These are phyloP conservation scores for Salticus scenicus DNA, from an alignment of 2,888 invertebrate species.

Conservation along the genomic window DNA sequence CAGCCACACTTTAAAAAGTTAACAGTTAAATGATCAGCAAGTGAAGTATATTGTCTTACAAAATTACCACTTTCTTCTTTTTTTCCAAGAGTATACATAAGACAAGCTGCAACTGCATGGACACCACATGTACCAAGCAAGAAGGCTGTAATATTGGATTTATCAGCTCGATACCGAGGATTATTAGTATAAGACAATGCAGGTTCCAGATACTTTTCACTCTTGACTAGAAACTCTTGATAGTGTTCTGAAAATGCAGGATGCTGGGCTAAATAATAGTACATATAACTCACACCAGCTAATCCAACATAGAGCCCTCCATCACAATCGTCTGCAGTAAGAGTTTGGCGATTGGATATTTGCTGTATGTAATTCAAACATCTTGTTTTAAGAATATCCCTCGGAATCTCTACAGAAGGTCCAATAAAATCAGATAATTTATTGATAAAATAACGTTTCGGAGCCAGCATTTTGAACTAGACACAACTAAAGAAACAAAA, in stretches of 20 bases:
- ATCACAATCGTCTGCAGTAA: conserved; percentile 74
- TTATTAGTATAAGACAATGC: conserved; percentile 79
- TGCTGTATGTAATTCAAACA: conserved; percentile 26
- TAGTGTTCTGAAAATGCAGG: conserved; percentile 74
- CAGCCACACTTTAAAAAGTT: conserved; percentile 78
- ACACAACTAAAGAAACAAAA: neutral
- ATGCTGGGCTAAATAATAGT: conserved; percentile 82
- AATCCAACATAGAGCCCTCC: conserved; percentile 84
- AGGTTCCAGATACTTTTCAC: conserved; percentile 81
- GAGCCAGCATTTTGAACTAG: conserved; percentile 22
- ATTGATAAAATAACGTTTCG: conserved; percentile 59
- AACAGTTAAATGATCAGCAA: conserved; percentile 77
- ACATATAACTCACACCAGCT: conserved; percentile 85
- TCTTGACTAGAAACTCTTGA: conserved; percentile 79
- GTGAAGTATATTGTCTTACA: conserved; percentile 76
- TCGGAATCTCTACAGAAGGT: conserved; percentile 21
- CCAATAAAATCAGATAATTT: conserved; percentile 47
- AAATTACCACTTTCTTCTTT: conserved; percentile 74
- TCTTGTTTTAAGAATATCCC: conserved; percentile 11
- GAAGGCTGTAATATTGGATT: conserved; percentile 82
- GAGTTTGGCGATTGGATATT: conserved; percentile 33
- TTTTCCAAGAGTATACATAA: conserved; percentile 77
- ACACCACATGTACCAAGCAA: conserved; percentile 87
- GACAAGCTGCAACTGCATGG: conserved; percentile 81
- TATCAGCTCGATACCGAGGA: conserved; percentile 76